These are phyloP conservation scores for Oscheius sp. DNA, from an alignment of 1,140 invertebrate genomes.

Conservation along the genomic window DNA sequence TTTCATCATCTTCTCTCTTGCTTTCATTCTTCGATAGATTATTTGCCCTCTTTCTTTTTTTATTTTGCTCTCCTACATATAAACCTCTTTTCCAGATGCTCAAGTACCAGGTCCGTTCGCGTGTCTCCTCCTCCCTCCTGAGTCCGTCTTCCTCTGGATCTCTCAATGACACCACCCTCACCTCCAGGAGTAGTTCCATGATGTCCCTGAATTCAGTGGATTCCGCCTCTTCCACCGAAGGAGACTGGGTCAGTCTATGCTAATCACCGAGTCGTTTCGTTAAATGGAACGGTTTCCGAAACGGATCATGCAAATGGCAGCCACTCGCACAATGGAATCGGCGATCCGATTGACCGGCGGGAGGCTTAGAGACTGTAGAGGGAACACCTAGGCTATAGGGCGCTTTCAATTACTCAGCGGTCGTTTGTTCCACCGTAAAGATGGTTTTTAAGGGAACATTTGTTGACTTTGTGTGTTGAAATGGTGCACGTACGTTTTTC, in stretches of 20 bases:
- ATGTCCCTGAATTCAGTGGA: conserved; percentile 6
- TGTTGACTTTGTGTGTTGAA: too few species aligned
- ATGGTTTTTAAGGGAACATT: too few species aligned
- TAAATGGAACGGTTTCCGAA: background rate
- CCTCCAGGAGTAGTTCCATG: background rate
- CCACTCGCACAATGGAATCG: background rate
- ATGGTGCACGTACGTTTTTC: too few species aligned
- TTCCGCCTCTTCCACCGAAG: conserved; percentile 5
- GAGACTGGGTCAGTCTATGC: conserved; percentile 10
- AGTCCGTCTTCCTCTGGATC: background rate
- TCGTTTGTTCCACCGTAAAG: too few species aligned
- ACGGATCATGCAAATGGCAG: conserved; percentile 5
- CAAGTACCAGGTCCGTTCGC: background rate
- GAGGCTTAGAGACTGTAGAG: background rate
- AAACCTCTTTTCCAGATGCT: background rate
- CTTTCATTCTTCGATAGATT: background rate
- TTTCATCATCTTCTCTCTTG: background rate
- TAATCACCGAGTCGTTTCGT: background rate
- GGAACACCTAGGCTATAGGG: background rate
- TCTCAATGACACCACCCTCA: background rate
- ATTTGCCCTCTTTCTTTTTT: too few species aligned
- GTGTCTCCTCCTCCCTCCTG: background rate
- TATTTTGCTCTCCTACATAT: too few species aligned
- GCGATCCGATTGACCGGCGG: background rate
- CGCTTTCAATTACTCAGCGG: background rate